These are phyloP conservation scores for Lordiphosa andalusiaca DNA, from an alignment of 2,888 invertebrate species.

Conservation along the genomic window DNA sequence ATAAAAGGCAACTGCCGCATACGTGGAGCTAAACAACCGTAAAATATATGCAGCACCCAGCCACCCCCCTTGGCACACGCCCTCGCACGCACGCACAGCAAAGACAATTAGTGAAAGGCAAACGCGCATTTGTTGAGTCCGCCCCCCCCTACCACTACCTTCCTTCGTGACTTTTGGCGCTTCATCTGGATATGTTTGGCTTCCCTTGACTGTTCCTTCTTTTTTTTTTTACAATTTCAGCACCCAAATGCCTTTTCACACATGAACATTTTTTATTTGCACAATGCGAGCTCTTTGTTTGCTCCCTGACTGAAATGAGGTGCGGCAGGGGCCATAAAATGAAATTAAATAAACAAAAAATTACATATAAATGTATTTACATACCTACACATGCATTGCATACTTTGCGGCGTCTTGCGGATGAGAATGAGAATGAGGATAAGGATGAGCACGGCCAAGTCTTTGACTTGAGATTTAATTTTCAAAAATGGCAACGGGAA, in stretches of 20 bases:
- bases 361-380: conserved; percentile 10
- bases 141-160: conserved; percentile 5
- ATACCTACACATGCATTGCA: conserved; percentile 25
- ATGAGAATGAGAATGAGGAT: conserved; percentile 11
- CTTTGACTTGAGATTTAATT: conserved; percentile 62
- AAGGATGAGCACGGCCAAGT: conserved; percentile 20
- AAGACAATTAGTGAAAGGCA: conserved; percentile 68
- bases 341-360: conserved; percentile 64
- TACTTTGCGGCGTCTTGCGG: conserved; percentile 16
- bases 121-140: conserved; percentile 47
- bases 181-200: conserved; percentile 55
- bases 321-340: conserved; percentile 66
- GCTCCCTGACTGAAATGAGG: conserved; percentile 51
- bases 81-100: conserved; percentile 53
- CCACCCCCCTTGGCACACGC: conserved; percentile 21
- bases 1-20: conserved; percentile 65
- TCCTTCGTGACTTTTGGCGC: conserved; percentile 64
- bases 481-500: conserved; percentile 49
- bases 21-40: conserved; percentile 71
- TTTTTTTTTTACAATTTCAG: conserved; percentile 25
- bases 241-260: conserved; percentile 55
- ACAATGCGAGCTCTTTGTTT: conserved; percentile 45
- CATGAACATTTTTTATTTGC: conserved; percentile 56
- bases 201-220: conserved; percentile 23
- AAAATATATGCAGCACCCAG: conserved; percentile 58